Evolutionary conservation across 2,113 vertebrate species (phyloP).

Genomic region (Laticauda colubrina): DNA sequence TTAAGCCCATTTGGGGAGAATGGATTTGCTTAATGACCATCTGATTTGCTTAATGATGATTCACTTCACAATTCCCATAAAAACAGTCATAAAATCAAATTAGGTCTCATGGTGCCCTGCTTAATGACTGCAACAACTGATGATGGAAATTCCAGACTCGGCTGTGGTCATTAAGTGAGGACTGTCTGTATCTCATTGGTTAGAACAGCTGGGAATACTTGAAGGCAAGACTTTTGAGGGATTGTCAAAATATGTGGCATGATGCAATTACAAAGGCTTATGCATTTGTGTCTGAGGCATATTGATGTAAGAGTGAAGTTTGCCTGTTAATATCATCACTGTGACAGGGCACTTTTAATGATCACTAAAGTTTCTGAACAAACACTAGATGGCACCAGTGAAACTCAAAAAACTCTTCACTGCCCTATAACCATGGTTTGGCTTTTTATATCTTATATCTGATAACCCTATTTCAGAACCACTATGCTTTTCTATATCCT

Average conservation of each 20-base stretch:
- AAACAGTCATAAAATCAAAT: background rate
- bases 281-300: background rate
- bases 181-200: background rate
- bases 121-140: background rate
- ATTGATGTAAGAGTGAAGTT: background rate
- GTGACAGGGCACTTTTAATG: background rate
- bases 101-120: background rate
- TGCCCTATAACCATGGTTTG: background rate
- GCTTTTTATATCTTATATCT: background rate
- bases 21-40: background rate
- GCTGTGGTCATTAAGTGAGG: background rate
- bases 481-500: background rate
- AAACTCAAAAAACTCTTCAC: background rate
- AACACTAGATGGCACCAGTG: background rate
- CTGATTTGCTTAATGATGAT: background rate
- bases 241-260: background rate
- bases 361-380: background rate
- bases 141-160: background rate
- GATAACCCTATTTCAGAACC: background rate
- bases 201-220: too few relatives aligned
- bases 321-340: background rate
- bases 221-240: background rate
- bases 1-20: background rate
- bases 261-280: background rate
- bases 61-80: background rate